Evolutionary conservation across 2,797 vertebrate species (phyloP).

Genomic region (Acomys russatus): DNA sequence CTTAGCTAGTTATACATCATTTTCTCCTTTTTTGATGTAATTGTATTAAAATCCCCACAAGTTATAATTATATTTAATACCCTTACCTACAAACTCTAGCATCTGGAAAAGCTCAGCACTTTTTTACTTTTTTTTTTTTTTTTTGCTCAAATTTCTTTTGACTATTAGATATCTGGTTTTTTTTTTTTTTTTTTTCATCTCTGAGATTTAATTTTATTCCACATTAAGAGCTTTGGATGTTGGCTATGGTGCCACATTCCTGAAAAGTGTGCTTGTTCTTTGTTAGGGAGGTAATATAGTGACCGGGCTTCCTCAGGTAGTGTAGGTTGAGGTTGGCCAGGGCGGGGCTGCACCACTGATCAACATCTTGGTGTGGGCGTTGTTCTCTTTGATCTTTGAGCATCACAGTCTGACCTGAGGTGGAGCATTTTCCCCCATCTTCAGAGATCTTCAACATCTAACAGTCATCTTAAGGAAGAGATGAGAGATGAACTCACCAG

Average conservation of each 20-base stretch:
- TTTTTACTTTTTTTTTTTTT: not conserved
- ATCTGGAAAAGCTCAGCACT: not conserved
- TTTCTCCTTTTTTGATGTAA: not conserved
- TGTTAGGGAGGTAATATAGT: not conserved
- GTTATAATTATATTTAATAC: not conserved
- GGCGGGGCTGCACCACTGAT: not conserved
- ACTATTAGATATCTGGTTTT: not conserved
- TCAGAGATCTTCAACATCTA: not conserved
- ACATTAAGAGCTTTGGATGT: not conserved
- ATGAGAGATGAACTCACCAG: not conserved
- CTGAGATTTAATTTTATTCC: not conserved
- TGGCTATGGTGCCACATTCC: not conserved
- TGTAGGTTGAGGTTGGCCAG: too few relatives aligned
- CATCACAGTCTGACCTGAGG: not conserved
- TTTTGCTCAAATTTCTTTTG: constrained; percentile 16
- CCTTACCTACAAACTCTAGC: not conserved
- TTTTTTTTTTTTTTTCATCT: too few relatives aligned
- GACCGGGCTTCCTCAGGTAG: rapidly evolving
- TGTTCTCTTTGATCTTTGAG: not conserved
- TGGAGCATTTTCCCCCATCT: not conserved
- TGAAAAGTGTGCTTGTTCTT: not conserved
- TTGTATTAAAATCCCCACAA: not conserved
- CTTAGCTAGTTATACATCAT: not conserved
- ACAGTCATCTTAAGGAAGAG: not conserved
- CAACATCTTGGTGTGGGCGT: not conserved